Evolutionary conservation across 2,113 vertebrate genomes (phyloP).

Genomic region (Acanthisitta chloris): DNA sequence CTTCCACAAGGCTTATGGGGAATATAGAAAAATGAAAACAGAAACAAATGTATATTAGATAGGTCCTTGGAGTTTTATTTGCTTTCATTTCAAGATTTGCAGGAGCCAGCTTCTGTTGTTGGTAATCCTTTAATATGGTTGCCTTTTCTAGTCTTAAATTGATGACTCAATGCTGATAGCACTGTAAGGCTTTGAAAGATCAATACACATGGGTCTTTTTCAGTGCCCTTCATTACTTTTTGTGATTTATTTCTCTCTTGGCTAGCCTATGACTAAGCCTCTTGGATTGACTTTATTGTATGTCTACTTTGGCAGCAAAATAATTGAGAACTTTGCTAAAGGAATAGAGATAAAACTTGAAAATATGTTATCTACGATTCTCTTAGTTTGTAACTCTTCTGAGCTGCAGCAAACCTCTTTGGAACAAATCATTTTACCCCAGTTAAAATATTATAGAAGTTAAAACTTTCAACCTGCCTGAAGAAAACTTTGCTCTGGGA

Average conservation of each 20-base stretch:
- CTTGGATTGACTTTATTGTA: not conserved
- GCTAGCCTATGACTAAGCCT: not conserved
- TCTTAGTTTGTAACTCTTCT: not conserved
- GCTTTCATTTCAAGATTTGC: constrained; percentile 17
- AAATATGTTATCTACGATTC: not conserved
- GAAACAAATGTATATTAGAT: not conserved
- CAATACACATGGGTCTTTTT: not conserved
- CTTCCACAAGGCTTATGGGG: not conserved
- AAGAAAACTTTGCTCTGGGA: not conserved
- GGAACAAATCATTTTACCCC: not conserved
- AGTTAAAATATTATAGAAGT: not conserved
- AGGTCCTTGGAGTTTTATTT: not conserved
- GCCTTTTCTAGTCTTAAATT: not conserved
- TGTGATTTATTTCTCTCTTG: constrained; percentile 36
- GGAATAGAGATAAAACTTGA: not conserved
- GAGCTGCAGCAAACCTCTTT: not conserved
- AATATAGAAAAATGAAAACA: not conserved
- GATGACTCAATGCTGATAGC: constrained; percentile 3
- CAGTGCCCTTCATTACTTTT: not conserved
- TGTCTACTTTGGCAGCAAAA: constrained; percentile 7
- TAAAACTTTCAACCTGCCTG: not conserved
- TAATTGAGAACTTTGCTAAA: constrained; percentile 28
- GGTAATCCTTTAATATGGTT: constrained; percentile 7
- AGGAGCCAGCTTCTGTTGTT: not conserved
- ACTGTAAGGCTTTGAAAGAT: not conserved